A percentile compares a stretch with the other conserved stretches of the same genome.
Evolutionary conservation across 2,113 vertebrate species (phyloP).

Genomic region (Macrotis lagotis): DNA sequence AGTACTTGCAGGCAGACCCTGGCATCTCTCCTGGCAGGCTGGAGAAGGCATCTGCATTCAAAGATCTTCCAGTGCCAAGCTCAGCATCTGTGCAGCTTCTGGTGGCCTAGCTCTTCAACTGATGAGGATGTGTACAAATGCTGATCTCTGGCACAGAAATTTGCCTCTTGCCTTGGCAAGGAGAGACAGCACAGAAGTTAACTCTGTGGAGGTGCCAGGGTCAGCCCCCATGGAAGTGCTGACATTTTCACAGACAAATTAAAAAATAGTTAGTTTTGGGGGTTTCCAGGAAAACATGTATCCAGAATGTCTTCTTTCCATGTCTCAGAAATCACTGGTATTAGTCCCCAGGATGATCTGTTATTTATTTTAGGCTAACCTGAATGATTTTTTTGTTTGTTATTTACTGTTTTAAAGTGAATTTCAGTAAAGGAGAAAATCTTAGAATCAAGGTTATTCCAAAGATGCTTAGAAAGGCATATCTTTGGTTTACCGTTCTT

Average conservation of each 20-base stretch:
- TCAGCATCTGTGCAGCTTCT: slow-evolving; percentile 58
- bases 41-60: slow-evolving; percentile 33
- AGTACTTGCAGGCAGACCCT: slow-evolving; percentile 24
- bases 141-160: slow-evolving; percentile 52
- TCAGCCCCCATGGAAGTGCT: slow-evolving; percentile 21
- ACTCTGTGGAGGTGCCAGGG: slow-evolving; percentile 10
- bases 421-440: not conserved
- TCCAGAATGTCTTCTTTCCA: not conserved
- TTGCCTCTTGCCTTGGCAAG: slow-evolving; percentile 53
- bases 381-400: not conserved
- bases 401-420: no score
- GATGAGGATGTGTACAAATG: not conserved
- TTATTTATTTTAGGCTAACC: not conserved
- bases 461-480: not conserved
- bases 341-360: not conserved
- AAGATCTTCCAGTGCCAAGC: slow-evolving; percentile 52
- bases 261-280: not conserved
- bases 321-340: not conserved
- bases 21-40: slow-evolving; percentile 19
- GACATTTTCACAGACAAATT: slow-evolving; percentile 34
- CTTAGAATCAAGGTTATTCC: not conserved
- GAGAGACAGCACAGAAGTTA: slow-evolving; percentile 39
- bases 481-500: not conserved
- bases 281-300: not conserved
- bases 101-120: slow-evolving; percentile 39